Percentiles rank a stretch among this genome's conserved stretches.
These are phyloP conservation scores for Megaceryle alcyon DNA, from an alignment of 2,797 vertebrate species.

Conservation along the genomic window DNA sequence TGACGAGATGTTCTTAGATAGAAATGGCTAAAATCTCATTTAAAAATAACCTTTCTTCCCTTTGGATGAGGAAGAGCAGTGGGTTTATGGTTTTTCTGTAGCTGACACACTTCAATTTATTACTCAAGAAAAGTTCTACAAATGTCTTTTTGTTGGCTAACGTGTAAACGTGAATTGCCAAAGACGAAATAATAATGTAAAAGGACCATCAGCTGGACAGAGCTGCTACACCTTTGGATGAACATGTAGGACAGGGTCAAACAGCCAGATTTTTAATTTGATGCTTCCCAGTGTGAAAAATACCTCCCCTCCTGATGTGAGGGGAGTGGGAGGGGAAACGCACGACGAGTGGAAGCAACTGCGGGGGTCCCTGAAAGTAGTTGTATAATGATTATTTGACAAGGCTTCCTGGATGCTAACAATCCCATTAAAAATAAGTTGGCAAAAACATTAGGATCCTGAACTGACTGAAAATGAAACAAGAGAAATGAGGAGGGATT, in stretches of 20 bases:
- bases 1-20: background rate
- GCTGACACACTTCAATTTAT: constrained; percentile 25
- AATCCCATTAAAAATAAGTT: constrained; percentile 70
- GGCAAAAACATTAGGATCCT: constrained; percentile 59
- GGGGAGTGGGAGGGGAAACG: background rate
- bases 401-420: constrained; percentile 67
- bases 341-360: constrained; percentile 11
- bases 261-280: constrained; percentile 37
- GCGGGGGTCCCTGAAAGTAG: constrained; percentile 42
- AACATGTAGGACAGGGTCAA: background rate
- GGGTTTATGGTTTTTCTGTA: background rate
- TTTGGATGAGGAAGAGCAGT: background rate
- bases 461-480: constrained; percentile 63
- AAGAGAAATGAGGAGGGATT: constrained; percentile 68
- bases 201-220: background rate
- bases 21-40: constrained; percentile 4
- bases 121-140: background rate
- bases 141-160: constrained; percentile 6
- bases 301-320: constrained; percentile 7
- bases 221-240: background rate
- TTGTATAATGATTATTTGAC: constrained; percentile 66
- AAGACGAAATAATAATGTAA: background rate
- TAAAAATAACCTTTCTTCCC: background rate
- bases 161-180: constrained; percentile 22
- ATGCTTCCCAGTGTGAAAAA: constrained; percentile 12